Conservation (phyloP, 2,888 invertebrate genomes). For the Andrena fulva region DNA sequence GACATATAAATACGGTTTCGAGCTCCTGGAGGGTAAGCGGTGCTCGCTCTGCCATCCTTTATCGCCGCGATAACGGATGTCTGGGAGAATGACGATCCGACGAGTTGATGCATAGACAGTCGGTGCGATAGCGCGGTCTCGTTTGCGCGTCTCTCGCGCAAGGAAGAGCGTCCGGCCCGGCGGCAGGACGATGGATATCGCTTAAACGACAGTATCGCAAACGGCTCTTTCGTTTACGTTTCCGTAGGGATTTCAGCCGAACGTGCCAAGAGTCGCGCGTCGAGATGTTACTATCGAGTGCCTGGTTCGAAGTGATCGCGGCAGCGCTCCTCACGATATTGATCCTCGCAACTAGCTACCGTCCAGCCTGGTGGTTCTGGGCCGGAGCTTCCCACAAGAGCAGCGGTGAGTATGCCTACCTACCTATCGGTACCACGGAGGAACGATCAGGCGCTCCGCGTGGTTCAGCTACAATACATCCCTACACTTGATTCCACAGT, state of each 20-base stretch:
- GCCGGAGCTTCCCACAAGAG: conserved; percentile 68
- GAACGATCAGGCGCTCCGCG: not conserved
- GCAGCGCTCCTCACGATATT: conserved; percentile 77
- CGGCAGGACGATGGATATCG: not conserved
- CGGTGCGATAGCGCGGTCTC: not conserved
- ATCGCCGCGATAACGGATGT: conserved; percentile 17
- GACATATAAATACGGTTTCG: not conserved
- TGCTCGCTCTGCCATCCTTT: not conserved
- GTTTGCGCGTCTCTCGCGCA: not conserved
- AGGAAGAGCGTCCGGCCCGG: not conserved
- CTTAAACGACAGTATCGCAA: not conserved
- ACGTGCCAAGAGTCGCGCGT: not conserved
- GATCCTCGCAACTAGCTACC: conserved; percentile 78
- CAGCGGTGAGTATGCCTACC: conserved; percentile 70
- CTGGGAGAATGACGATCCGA: conserved; percentile 5
- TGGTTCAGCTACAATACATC: too few species aligned
- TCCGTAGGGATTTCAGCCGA: conserved; percentile 10
- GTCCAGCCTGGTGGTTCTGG: conserved; percentile 81
- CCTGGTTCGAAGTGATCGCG: conserved; percentile 80
- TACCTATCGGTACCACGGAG: too few species aligned
- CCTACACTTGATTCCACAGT: too few species aligned
- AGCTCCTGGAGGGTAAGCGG: not conserved
- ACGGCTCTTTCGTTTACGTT: not conserved
- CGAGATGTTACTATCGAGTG: conserved; percentile 77
- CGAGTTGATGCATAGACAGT: not conserved